Evolutionary conservation across 2,888 invertebrate genomes (phyloP), one percentile per base, ranked within the genome.

Genomic region (Margaritifera margaritifera): DNA sequence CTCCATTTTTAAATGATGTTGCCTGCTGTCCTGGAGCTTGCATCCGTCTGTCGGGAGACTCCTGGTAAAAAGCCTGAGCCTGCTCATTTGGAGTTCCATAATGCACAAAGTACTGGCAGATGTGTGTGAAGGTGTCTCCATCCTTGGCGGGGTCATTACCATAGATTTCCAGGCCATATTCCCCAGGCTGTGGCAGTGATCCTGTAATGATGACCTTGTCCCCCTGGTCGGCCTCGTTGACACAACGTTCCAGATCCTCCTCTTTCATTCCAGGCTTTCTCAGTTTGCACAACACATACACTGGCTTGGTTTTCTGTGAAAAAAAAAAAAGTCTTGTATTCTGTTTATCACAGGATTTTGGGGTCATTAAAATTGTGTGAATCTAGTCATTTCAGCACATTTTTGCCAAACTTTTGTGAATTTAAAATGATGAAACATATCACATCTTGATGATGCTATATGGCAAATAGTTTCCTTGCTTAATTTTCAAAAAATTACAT

Each of bases 251-350:
- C 42, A 89, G 81, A 6, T 83, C 84, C 50, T 85, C 86, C 42
- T 88, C 89, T 56, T 73, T 81, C 80, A 87, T 79, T n/a, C 86
- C 89, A 53, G 88, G 87, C 66, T 84, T 84, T 53, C 84, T 79
- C 64, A 90, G 83, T 67, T 89, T 88, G 67, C 88, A 88, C 31
- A 88, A 84, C 51, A 90, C 79, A 58, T 80, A 86, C 4, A 98
- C 95, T 66, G 92, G 92, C 80, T 94, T 93, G 85, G 96, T 96
- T 88, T 95, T 95, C 62, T 42, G 42, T 42, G 42, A 11, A 42
- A 42, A 42, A 2, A 42, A 42, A 11, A 31, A 6, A 3, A 42
- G 15, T 42, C 42, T 42, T 3, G 15, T 42, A 2, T 42, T 42
- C 42, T 42, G 42, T 42, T 42, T 42, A 42, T 15, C 42, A 42